phyloP scores from a whole-genome alignment of 2,888 invertebrate species.

The Furcula furcula region DNA sequence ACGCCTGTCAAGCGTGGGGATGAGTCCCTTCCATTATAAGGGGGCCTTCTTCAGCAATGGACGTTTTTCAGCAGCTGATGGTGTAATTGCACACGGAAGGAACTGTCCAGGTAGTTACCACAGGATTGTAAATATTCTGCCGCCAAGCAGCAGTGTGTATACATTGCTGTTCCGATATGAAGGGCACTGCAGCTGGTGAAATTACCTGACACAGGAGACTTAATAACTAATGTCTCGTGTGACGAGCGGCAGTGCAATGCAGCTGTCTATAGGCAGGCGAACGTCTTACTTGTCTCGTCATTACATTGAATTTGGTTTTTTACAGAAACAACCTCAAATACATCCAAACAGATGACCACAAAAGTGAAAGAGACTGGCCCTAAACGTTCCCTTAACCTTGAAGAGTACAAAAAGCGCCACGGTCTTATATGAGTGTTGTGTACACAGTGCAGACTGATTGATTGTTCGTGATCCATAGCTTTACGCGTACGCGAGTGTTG shows the following conservation, averaged over 20 bases:
- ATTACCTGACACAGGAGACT: too few relatives aligned
- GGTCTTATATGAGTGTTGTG: slow-evolving; percentile 87
- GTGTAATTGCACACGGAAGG: neutral
- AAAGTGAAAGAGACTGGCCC: slow-evolving; percentile 91
- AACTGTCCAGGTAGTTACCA: too few relatives aligned
- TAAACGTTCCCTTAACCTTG: slow-evolving; percentile 91
- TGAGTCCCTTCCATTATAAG: neutral
- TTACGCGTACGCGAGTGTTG: neutral
- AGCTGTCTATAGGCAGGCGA: too few relatives aligned
- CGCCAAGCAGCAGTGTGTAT: too few relatives aligned
- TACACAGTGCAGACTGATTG: neutral
- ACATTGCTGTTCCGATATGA: too few relatives aligned
- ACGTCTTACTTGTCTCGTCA: too few relatives aligned
- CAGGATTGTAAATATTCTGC: too few relatives aligned
- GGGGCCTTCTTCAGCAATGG: neutral
- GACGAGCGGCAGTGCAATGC: too few relatives aligned
- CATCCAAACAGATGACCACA: slow-evolving; percentile 86
- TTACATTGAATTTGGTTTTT: slow-evolving; percentile 26
- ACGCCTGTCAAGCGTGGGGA: neutral
- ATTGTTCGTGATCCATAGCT: slow-evolving; percentile 13
- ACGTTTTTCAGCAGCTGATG: neutral
- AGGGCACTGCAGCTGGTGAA: too few relatives aligned
- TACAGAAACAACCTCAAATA: slow-evolving; percentile 85
- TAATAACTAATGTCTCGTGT: too few relatives aligned
- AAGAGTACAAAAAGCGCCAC: slow-evolving; percentile 96